phyloP scores from a whole-genome alignment of 2,888 invertebrate genomes.

The Rapana venosa region DNA sequence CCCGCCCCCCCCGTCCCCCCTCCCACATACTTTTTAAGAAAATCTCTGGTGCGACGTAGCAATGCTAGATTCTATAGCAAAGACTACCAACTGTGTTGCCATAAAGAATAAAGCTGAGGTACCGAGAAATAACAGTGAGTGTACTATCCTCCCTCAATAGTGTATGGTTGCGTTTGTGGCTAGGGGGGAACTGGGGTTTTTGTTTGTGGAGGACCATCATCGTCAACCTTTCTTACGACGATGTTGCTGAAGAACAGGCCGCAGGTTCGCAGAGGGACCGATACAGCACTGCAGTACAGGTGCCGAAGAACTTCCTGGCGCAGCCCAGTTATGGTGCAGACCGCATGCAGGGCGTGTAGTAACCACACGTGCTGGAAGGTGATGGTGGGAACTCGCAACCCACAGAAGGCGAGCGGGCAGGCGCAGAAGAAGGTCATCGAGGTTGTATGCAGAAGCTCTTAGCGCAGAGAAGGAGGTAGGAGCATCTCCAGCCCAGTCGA shows the following conservation, averaged over 20 bases:
- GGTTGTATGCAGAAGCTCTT: slow-evolving; percentile 85
- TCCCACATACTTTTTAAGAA: too few relatives aligned
- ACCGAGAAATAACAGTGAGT: too few relatives aligned
- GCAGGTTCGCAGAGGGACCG: slow-evolving; percentile 64
- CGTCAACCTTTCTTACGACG: slow-evolving; percentile 55
- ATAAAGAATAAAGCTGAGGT: too few relatives aligned
- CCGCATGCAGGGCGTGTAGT: slow-evolving; percentile 84
- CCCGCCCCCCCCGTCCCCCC: too few relatives aligned
- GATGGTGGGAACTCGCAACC: slow-evolving; percentile 79
- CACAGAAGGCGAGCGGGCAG: slow-evolving; percentile 84
- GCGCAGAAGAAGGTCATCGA: slow-evolving; percentile 84
- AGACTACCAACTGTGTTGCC: too few relatives aligned
- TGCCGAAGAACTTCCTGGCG: slow-evolving; percentile 77
- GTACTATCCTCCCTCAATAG: too few relatives aligned
- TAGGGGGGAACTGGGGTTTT: too few relatives aligned
- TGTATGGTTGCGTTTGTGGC: too few relatives aligned
- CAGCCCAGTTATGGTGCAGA: slow-evolving; percentile 82
- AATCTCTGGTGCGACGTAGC: too few relatives aligned
- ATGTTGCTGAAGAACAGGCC: slow-evolving; percentile 67
- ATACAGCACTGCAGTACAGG: slow-evolving; percentile 80
- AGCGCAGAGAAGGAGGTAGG: slow-evolving; percentile 83
- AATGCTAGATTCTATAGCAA: too few relatives aligned
- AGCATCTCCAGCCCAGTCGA: slow-evolving; percentile 86
- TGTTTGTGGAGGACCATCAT: too few relatives aligned
- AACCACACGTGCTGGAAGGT: slow-evolving; percentile 85